Evolutionary conservation across 2,888 invertebrate genomes (phyloP), one percentile per base, ranked within the genome.

Genomic region (Elysia crispata): DNA sequence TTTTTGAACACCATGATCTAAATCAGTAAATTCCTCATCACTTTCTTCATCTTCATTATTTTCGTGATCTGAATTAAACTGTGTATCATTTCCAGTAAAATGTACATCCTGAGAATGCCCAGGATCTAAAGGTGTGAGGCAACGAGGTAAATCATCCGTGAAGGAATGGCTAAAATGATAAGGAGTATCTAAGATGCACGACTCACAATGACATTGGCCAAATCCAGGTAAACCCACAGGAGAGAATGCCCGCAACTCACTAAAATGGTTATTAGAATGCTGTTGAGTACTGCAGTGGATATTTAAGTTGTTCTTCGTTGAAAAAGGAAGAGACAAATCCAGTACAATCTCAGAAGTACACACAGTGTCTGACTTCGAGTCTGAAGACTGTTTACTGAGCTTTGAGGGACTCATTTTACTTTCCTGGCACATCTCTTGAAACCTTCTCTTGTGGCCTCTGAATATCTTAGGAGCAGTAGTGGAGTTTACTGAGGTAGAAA

Each of bases 41-140:
- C 18, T 54, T 28, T 57, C 25, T 28, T 62, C n/a, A 67, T 28
- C 28, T 8, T 69, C 77, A n/a, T 57, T 60, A 60, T 60, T 41
- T 13, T 60, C 50, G 69, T 70, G 15, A 30, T 66, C 79, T 28
- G 69, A 33, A 62, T 49, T 33, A 20, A 54, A 62, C n/a, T 30
- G 66, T 31, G 23, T 25, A 25, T 66, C 73, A n/a, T 66, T 25
- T 28, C 73, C 20, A 20, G 69, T 41, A 70, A 60, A 78, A 28
- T 72, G 11, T 41, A 67, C 69, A 50, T 79, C 79, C 18, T 73
- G 41, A 30, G 23, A 28, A 15, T 67, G 60, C n/a, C 79, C 79
- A 23, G 79, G 79, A 50, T 79, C 79, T 49, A 79, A 28, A 28
- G 79, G 79, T 0, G 79, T 79, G 1, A 79, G 75, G 49, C 79